Percentiles rank a stretch among this genome's conserved stretches.
phyloP scores from a whole-genome alignment of 2,113 vertebrate genomes.

The Paramisgurnus dabryanus region DNA sequence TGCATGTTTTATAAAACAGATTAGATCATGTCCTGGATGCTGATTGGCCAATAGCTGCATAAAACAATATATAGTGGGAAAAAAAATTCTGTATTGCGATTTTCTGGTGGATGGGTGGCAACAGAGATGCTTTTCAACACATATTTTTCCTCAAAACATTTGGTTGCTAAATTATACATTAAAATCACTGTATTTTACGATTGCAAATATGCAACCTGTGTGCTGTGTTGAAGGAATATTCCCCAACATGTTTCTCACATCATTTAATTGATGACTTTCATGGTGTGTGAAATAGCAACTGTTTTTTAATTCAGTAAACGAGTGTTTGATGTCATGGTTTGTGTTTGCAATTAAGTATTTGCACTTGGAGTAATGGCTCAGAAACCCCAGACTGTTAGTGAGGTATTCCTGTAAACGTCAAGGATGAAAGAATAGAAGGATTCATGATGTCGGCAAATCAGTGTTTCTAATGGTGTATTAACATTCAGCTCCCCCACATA shows the following conservation, averaged over 20 bases:
- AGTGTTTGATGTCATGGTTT: slow-evolving; percentile 54
- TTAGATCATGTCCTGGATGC: no score
- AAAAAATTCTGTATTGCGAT: no score
- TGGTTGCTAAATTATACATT: no score
- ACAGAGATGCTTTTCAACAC: no score
- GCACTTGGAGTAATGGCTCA: slow-evolving; percentile 39
- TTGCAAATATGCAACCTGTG: slow-evolving; percentile 58
- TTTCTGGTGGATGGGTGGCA: no score
- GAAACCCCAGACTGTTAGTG: slow-evolving; percentile 39
- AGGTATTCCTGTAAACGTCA: slow-evolving; percentile 37
- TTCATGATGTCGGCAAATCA: not conserved
- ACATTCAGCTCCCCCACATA: not conserved
- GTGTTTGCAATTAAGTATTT: slow-evolving; percentile 43
- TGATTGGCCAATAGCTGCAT: no score
- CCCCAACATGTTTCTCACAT: slow-evolving; percentile 49
- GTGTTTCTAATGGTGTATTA: not conserved
- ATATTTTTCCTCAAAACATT: no score
- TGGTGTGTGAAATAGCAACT: slow-evolving; percentile 57
- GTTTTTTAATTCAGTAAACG: slow-evolving; percentile 51
- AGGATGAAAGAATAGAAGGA: not conserved
- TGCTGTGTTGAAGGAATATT: slow-evolving; percentile 41
- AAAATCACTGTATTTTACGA: slow-evolving; percentile 5
- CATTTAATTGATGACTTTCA: slow-evolving; percentile 48
- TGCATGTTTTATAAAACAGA: no score
- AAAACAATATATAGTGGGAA: no score